Evolutionary conservation across 1,140 invertebrate species (phyloP), one percentile per base, ranked within the genome.

Genomic region (Drosophila sucinea): DNA sequence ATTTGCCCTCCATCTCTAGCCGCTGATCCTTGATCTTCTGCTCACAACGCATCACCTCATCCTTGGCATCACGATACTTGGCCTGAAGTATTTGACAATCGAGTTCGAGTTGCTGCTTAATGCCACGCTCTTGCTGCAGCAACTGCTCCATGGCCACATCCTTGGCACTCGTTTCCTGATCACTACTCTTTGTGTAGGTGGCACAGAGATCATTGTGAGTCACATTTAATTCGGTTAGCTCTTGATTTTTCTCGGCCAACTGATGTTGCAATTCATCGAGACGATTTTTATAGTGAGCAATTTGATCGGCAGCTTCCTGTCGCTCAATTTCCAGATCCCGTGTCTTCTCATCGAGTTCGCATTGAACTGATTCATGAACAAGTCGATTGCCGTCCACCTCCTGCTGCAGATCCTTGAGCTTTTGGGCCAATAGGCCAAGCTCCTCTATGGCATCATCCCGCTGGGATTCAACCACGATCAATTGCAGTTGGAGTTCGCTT

Each of bases 1-100:
- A 91, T 91, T 95, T 95, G 65, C 94, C 94, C 77, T 95, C 94
- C 90, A 95, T 94, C 75, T 95, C 94, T 5, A 93, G 92, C 17
- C 94, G 92, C 11, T 95, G 92, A 61, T 95, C 94, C 81, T 93
- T 92, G 0, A 94, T 86, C 47, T 91, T 85, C 23, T 91, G 78
- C 8, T 92, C 85, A 38, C 68, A 70, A 1, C 33, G 62, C 1
- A 27, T 44, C 0, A 68, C 68, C 51, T 91, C 82, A 0, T 87
- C 83, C 38, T 90, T 91, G 23, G 83, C 57, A 7, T 91, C 90
- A 4, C 62, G 70, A 57, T 91, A 91, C 55, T 90, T 89, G 6
- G 81, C 83, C 51, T 81, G 80, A 7, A 91, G 58, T 29, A 91
- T 85, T 55, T 89, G 83, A 11, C 87, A 91, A 56, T 91, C 81